Percentiles rank a stretch among this genome's conserved stretches.
phyloP scores from a whole-genome alignment of 2,797 vertebrate genomes.

The Lithobates pipiens region DNA sequence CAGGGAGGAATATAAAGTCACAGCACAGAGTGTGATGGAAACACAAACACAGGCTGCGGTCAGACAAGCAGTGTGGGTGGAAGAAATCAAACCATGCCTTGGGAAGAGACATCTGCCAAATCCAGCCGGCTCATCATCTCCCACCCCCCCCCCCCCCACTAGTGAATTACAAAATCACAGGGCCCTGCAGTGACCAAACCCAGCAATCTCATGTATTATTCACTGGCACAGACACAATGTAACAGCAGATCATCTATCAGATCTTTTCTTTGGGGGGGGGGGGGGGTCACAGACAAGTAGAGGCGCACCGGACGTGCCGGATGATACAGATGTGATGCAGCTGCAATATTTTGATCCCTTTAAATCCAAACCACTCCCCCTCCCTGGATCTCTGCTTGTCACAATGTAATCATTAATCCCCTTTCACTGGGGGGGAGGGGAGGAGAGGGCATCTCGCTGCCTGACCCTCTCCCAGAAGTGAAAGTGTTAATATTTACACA shows the following conservation, averaged over 20 bases:
- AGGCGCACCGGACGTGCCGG: neutral
- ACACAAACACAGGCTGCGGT: conserved; percentile 25
- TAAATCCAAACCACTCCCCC: conserved; percentile 22
- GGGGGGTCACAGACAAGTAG: no score
- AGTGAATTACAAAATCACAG: conserved; percentile 36
- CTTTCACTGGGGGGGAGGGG: neutral
- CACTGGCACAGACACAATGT: conserved; percentile 56
- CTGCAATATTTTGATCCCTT: conserved; percentile 28
- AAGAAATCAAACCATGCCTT: conserved; percentile 29
- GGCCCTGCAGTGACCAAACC: conserved; percentile 55
- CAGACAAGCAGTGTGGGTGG: conserved; percentile 36
- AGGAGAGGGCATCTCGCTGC: neutral
- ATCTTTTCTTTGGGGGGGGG: no score
- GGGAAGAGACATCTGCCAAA: conserved; percentile 48
- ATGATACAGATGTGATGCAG: conserved; percentile 14
- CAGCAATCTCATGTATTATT: conserved; percentile 54
- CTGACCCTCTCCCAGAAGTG: neutral
- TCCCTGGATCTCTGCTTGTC: conserved; percentile 29
- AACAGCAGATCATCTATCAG: neutral
- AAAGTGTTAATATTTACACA: conserved; percentile 31
- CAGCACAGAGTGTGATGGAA: neutral
- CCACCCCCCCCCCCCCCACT: conserved; percentile 1
- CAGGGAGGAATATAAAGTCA: neutral
- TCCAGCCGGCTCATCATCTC: conserved; percentile 38
- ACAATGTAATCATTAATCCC: conserved; percentile 59